Evolutionary conservation across 2,888 invertebrate species (phyloP).

Genomic region (Bellardia bayeri): DNA sequence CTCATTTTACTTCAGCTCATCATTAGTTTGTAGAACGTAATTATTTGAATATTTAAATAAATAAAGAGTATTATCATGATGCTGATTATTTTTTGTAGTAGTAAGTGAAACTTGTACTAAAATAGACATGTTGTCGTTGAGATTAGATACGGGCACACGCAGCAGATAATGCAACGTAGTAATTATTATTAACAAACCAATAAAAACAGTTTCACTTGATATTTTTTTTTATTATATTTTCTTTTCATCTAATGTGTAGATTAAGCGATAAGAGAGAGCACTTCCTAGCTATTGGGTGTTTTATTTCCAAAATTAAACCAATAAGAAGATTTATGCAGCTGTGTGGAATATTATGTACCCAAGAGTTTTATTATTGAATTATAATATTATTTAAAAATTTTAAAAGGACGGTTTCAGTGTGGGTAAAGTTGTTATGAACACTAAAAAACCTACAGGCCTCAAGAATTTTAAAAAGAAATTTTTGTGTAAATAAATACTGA

Average conservation of each 20-base stretch:
- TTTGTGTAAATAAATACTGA: too few relatives aligned
- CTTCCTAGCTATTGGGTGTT: neutral
- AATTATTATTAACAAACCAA: neutral
- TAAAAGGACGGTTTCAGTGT: too few relatives aligned
- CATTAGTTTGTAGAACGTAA: slow-evolving; percentile 5
- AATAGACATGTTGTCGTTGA: neutral
- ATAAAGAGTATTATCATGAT: neutral
- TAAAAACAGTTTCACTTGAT: slow-evolving; percentile 26
- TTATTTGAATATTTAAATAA: neutral
- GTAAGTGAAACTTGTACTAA: neutral
- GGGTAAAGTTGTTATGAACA: too few relatives aligned
- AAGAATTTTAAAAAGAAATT: too few relatives aligned
- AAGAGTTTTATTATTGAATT: too few relatives aligned
- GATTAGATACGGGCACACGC: neutral
- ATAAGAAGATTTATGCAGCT: too few relatives aligned
- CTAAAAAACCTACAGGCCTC: too few relatives aligned
- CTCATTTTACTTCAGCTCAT: neutral
- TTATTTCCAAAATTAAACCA: neutral
- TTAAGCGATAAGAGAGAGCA: slow-evolving; percentile 10
- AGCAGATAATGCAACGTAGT: neutral
- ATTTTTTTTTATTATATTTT: neutral
- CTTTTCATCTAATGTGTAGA: neutral
- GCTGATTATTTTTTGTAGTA: neutral
- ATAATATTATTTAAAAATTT: too few relatives aligned
- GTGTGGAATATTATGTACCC: neutral